Evolutionary conservation across 2,888 invertebrate genomes (phyloP), one percentile per base, ranked within the genome.

Genomic region (Cylindroiulus punctatus): DNA sequence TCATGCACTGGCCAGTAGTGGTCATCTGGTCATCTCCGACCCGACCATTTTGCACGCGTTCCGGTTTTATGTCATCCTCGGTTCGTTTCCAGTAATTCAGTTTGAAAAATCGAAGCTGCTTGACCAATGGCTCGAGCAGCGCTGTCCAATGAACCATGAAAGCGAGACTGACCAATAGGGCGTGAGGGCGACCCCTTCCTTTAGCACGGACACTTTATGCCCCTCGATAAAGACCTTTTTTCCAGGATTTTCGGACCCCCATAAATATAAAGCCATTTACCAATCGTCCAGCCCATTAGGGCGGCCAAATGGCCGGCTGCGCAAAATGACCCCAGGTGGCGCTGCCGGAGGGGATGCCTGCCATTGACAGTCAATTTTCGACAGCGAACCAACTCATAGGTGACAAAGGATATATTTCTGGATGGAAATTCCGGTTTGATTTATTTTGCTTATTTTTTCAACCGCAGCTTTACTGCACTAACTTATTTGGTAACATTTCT

Each of bases 121-220:
- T 47, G 47, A 47, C 47, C 47, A 47, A 47, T 14, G 47, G 47
- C 47, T 47, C 47, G 8, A 47, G 17, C 10, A 47, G 17, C 14
- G 14, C 47, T 14, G 47, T 2, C 47, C 47, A 47, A 47, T 47
- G 47, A 47, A 14, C 8, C 47, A 14, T 47, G 47, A 47, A 47
- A 47, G 47, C 47, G 47, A 47, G 47, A 47, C 47, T 47, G 47
- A 47, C 47, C 47, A 47, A 47, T 47, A 47, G 47, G 47, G 47
- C 47, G 47, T 47, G 47, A 1, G 47, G 47, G 47, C 14, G 47
- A 47, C 47, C 47, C 47, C 47, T 40, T 40, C 47, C 14, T 47
- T 47, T 47, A 47, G 47, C 47, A 47, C 47, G 47, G 47, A 5
- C 47, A 40, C 40, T 40, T 40, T 40, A 40, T 40, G 40, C 47